Conservation (phyloP, 2,113 vertebrate genomes). For the Centropus unirufus region DNA sequence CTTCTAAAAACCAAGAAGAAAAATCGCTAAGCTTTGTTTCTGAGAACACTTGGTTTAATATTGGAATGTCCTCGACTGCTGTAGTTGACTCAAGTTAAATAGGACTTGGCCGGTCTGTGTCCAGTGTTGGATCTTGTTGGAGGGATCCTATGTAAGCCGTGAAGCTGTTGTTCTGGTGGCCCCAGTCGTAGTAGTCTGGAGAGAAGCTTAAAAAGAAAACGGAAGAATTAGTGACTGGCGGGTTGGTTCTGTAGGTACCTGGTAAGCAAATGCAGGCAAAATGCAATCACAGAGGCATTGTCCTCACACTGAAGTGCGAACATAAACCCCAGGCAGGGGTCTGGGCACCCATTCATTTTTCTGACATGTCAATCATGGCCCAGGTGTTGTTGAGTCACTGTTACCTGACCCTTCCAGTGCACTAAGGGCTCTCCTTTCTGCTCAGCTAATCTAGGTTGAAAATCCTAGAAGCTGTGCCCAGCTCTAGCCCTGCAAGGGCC, state of each 20-base stretch:
- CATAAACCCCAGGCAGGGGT: neutral
- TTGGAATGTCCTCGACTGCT: neutral
- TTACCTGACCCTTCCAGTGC: neutral
- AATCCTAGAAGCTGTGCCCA: neutral
- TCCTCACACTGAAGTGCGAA: neutral
- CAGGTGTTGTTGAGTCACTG: neutral
- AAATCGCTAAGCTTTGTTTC: constrained; percentile 28
- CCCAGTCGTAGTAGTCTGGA: constrained; percentile 90
- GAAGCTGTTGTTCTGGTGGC: constrained; percentile 85
- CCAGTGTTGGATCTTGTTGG: constrained; percentile 74
- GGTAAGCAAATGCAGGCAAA: neutral
- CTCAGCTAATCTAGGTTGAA: neutral
- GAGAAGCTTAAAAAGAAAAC: constrained; percentile 79
- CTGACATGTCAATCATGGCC: neutral
- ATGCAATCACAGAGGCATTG: accelerated
- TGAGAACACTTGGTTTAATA: constrained; percentile 10
- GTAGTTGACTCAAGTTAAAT: constrained; percentile 24
- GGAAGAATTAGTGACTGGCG: neutral
- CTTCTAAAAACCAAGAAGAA: constrained; percentile 36
- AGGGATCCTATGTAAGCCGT: constrained; percentile 82
- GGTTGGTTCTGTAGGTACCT: neutral
- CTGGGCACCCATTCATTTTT: neutral
- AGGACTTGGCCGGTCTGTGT: constrained; percentile 80
- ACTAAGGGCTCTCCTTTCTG: neutral
- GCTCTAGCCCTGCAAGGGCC: neutral